Percentiles rank a stretch among this genome's conserved stretches.
Conservation (phyloP, 2,888 invertebrate species). For the Lasioglossum zephyrum region DNA sequence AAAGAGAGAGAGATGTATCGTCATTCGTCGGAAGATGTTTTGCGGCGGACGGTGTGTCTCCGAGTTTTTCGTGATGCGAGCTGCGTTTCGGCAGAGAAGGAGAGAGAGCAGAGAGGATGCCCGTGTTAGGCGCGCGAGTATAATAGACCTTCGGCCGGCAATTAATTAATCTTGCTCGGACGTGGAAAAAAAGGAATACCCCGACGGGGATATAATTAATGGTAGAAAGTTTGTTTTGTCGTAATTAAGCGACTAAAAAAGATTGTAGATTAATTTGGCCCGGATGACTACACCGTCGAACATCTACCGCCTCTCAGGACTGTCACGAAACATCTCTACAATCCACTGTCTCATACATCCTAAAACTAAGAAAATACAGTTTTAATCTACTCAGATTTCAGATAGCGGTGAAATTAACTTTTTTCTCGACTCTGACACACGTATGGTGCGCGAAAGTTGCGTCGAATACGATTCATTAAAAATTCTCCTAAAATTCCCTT, state of each 20-base stretch:
- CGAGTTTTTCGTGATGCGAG: slow-evolving; percentile 53
- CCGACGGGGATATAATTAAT: slow-evolving; percentile 49
- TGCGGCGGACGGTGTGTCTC: slow-evolving; percentile 48
- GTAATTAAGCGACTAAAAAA: slow-evolving; percentile 47
- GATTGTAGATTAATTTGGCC: slow-evolving; percentile 42
- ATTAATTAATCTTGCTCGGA: slow-evolving; percentile 60
- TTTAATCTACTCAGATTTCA: not conserved
- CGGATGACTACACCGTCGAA: slow-evolving; percentile 14
- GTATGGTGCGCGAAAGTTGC: not conserved
- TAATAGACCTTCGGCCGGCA: slow-evolving; percentile 55
- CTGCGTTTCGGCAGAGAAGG: slow-evolving; percentile 42
- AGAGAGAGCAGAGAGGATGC: slow-evolving; percentile 17
- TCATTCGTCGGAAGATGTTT: slow-evolving; percentile 70
- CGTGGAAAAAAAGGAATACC: not conserved
- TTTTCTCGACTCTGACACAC: not conserved
- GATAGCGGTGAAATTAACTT: not conserved
- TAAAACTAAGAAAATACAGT: not conserved
- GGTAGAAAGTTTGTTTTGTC: slow-evolving; percentile 54
- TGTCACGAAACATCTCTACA: not conserved
- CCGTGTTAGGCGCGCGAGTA: slow-evolving; percentile 52
- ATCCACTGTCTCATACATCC: not conserved
- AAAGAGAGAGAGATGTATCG: slow-evolving; percentile 61
- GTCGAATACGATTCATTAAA: not conserved
- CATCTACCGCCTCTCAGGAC: not conserved
- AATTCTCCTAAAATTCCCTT: not conserved